Percentiles rank a stretch among this genome's conserved stretches.
These are phyloP conservation scores for Lepidurus arcticus DNA, from an alignment of 1,140 invertebrate species.

Conservation along the genomic window DNA sequence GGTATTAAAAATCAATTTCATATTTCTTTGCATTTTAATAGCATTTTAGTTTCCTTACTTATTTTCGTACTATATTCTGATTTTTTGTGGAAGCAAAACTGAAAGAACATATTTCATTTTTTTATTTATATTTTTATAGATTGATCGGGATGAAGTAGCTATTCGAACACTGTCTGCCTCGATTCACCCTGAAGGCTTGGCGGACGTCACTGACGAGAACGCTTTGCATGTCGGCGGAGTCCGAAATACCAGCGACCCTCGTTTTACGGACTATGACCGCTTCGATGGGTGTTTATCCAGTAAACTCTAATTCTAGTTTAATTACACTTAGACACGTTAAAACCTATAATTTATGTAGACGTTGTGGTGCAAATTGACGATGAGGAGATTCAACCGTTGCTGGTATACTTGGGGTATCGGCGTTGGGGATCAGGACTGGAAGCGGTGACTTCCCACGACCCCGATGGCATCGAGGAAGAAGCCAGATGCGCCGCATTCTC, in stretches of 20 bases:
- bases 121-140: slow-evolving; percentile 43
- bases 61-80: background rate
- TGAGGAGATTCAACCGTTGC: slow-evolving; percentile 37
- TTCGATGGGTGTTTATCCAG: slow-evolving; percentile 85
- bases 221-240: slow-evolving; percentile 79
- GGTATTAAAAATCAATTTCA: slow-evolving; percentile 39
- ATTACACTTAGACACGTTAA: background rate
- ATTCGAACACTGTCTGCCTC: slow-evolving; percentile 45
- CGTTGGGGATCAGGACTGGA: slow-evolving; percentile 36
- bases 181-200: slow-evolving; percentile 33
- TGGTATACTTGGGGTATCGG: slow-evolving; percentile 41
- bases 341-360: slow-evolving; percentile 36
- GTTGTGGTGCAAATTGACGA: slow-evolving; percentile 39
- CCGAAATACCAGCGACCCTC: slow-evolving; percentile 65
- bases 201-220: slow-evolving; percentile 39
- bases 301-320: slow-evolving; percentile 47
- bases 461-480: slow-evolving; percentile 36
- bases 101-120: background rate
- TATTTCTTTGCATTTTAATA: background rate
- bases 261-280: slow-evolving; percentile 71
- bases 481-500: slow-evolving; percentile 33
- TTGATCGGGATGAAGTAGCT: slow-evolving; percentile 67
- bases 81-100: background rate
- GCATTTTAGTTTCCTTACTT: background rate
- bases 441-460: slow-evolving; percentile 36